phyloP scores from a whole-genome alignment of 1,140 invertebrate genomes.

The Amyelois transitella region DNA sequence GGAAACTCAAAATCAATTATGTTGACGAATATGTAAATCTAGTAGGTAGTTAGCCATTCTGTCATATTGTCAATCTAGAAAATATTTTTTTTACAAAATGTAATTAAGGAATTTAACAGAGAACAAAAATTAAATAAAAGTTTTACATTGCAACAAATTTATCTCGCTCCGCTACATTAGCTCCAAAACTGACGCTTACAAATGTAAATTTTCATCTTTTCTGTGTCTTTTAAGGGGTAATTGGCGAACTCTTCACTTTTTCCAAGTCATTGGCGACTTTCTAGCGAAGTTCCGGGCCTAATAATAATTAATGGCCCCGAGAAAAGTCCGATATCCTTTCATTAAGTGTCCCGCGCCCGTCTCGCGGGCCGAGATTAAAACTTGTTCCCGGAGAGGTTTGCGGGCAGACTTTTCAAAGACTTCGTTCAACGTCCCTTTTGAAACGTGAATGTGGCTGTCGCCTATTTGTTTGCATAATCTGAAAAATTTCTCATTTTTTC shows the following conservation, averaged over 20 bases:
- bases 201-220: conserved; percentile 20
- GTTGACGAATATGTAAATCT: too few relatives aligned
- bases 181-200: conserved; percentile 4
- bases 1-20: too few relatives aligned
- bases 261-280: conserved; percentile 54
- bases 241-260: conserved; percentile 47
- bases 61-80: too few relatives aligned
- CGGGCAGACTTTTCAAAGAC: conserved; percentile 39
- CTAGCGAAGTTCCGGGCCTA: conserved; percentile 49
- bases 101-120: not conserved
- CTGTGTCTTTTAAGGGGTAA: conserved; percentile 38
- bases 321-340: conserved; percentile 68
- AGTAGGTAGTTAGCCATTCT: too few relatives aligned
- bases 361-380: conserved; percentile 60
- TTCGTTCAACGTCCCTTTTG: conserved; percentile 38
- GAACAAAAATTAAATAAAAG: not conserved
- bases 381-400: conserved; percentile 49
- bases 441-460: conserved; percentile 32
- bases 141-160: not conserved
- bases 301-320: conserved; percentile 69
- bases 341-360: conserved; percentile 54
- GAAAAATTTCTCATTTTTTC: not conserved
- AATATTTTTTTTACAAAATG: too few relatives aligned
- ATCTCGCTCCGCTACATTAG: not conserved
- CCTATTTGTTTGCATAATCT: conserved; percentile 22